These are phyloP conservation scores for Meganola albula DNA, from an alignment of 2,888 invertebrate species.

Conservation along the genomic window DNA sequence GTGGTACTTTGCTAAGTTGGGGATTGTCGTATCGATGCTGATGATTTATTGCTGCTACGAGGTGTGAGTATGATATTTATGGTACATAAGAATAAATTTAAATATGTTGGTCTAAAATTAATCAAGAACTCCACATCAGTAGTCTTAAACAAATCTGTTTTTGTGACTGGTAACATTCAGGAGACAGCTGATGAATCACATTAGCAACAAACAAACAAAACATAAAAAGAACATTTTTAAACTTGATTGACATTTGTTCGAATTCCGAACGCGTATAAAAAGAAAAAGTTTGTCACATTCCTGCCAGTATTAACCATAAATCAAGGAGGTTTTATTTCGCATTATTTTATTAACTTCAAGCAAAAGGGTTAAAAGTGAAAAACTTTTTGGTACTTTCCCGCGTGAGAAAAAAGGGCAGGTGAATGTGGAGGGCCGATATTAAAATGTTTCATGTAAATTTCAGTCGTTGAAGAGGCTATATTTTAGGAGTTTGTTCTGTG, in stretches of 20 bases:
- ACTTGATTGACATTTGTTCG: constrained; percentile 48
- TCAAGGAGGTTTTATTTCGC: constrained; percentile 40
- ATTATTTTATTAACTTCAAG: constrained; percentile 32
- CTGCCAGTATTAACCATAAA: constrained; percentile 34
- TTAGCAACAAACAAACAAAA: constrained; percentile 29
- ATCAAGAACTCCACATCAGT: no score
- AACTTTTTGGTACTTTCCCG: constrained; percentile 44
- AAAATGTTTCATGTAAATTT: constrained; percentile 78
- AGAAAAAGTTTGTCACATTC: constrained; percentile 40
- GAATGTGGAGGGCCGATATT: constrained; percentile 57
- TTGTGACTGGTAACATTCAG: no score
- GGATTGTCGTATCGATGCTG: no score
- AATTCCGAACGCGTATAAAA: constrained; percentile 34
- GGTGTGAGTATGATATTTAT: no score
- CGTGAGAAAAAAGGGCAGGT: constrained; percentile 74
- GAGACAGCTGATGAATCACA: constrained; percentile 23
- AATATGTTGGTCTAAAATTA: no score
- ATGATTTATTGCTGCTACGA: no score
- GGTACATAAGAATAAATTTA: no score
- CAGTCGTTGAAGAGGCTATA: constrained; percentile 60
- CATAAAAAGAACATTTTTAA: constrained; percentile 29
- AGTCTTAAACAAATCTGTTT: no score
- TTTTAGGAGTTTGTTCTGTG: constrained; percentile 62
- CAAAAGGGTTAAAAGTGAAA: constrained; percentile 34
- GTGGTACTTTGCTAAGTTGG: no score